Conservation (phyloP, 53 echinoderm and acorn worm species). For the Patiria pectinifera region DNA sequence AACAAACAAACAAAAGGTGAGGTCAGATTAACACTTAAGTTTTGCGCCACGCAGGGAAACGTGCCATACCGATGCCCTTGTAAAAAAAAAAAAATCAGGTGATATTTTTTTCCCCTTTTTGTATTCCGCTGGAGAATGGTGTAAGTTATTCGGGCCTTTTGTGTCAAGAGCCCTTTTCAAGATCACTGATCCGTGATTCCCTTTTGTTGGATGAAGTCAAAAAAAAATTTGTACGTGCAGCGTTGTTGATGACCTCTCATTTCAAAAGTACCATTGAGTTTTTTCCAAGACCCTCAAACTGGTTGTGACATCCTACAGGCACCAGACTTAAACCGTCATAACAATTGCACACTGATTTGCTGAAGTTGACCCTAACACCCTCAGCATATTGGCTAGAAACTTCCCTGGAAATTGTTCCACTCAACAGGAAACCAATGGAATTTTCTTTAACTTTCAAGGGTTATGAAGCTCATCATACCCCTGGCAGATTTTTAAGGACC, state of each 20-base stretch:
- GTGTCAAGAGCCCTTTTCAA: not conserved
- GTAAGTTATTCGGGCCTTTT: not conserved
- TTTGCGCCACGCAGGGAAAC: not conserved
- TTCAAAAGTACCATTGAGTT: too few relatives aligned
- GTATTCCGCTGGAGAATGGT: not conserved
- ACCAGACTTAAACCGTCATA: too few relatives aligned
- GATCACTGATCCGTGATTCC: conserved; percentile 17
- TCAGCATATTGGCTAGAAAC: too few relatives aligned
- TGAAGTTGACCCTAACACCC: too few relatives aligned
- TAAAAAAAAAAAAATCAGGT: conserved; percentile 3
- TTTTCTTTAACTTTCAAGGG: too few relatives aligned
- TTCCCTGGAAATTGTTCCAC: too few relatives aligned
- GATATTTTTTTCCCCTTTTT: not conserved
- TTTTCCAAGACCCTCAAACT: too few relatives aligned
- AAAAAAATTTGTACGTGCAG: not conserved
- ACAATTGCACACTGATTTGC: too few relatives aligned
- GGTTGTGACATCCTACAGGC: too few relatives aligned
- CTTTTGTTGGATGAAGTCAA: not conserved
- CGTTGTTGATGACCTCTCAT: not conserved
- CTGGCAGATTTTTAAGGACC: too few relatives aligned
- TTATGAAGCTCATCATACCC: too few relatives aligned
- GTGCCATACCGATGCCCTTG: not conserved
- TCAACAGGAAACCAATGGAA: too few relatives aligned
- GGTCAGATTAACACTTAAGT: not conserved
- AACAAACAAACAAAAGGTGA: not conserved